Conservation (phyloP, 2,888 invertebrate species). For the Drosophila pegasa region DNA sequence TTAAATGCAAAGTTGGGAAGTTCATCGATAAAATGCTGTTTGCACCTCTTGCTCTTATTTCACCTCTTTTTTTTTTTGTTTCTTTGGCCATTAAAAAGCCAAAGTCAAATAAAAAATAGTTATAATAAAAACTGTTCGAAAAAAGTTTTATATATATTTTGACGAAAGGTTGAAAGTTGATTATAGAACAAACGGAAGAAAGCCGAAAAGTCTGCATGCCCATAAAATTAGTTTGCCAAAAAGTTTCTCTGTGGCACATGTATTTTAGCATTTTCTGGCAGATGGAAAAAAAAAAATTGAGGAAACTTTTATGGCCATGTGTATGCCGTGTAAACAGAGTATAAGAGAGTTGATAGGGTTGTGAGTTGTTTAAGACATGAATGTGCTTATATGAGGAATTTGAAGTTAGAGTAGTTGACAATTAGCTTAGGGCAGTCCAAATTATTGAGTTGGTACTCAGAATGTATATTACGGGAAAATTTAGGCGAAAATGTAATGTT, state of each 20-base stretch:
- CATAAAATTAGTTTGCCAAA: slow-evolving; percentile 28
- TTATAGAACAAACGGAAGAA: slow-evolving; percentile 3
- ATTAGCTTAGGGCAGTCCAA: no score
- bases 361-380: no score
- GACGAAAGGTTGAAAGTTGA: slow-evolving; percentile 31
- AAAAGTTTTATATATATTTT: slow-evolving; percentile 21
- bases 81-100: slow-evolving; percentile 37
- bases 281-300: neutral
- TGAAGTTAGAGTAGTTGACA: no score
- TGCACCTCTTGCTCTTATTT: slow-evolving; percentile 29
- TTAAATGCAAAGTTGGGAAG: slow-evolving; percentile 22
- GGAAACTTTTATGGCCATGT: neutral
- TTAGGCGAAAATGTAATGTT: no score
- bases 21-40: slow-evolving; percentile 39
- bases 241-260: slow-evolving; percentile 17
- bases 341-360: neutral
- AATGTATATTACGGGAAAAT: no score
- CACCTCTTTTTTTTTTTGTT: neutral
- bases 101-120: slow-evolving; percentile 43
- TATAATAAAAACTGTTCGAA: slow-evolving; percentile 36
- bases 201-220: slow-evolving; percentile 10
- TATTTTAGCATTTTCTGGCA: slow-evolving; percentile 57
- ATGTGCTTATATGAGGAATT: no score
- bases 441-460: no score
- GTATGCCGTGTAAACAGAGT: neutral